Conservation (phyloP, 2,113 vertebrate species). For the Salvelinus fontinalis region DNA sequence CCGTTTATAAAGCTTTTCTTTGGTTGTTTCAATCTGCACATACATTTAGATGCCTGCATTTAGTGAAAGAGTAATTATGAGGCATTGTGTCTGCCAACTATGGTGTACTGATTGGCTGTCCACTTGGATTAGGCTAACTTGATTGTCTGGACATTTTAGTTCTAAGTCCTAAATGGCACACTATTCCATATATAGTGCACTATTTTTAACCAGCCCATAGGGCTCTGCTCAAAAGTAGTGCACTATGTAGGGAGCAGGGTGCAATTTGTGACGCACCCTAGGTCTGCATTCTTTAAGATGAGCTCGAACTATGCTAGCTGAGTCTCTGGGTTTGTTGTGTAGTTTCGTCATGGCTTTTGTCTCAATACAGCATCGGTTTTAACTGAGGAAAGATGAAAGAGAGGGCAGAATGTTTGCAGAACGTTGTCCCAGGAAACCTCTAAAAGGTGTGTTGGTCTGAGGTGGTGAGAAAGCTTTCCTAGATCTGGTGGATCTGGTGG, state of each 20-base stretch:
- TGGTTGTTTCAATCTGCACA: conserved; percentile 12
- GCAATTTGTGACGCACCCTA: neutral
- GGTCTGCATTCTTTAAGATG: conserved; percentile 5
- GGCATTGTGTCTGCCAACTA: conserved; percentile 49
- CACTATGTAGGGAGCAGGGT: no score
- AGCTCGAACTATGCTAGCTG: neutral
- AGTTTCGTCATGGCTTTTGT: neutral
- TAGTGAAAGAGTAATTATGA: conserved; percentile 62
- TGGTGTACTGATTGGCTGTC: conserved; percentile 59
- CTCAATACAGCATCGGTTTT: neutral
- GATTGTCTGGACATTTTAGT: conserved; percentile 51
- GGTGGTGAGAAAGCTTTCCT: neutral
- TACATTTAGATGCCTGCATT: conserved; percentile 62
- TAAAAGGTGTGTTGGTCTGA: neutral
- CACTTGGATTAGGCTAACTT: conserved; percentile 62
- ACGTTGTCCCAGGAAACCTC: neutral
- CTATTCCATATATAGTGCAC: conserved; percentile 12
- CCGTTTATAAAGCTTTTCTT: conserved; percentile 29
- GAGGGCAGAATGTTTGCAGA: neutral
- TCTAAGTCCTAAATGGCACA: conserved; percentile 33
- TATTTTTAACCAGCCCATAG: neutral
- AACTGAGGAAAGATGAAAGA: neutral
- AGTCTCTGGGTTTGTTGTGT: neutral
- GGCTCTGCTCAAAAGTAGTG: no score
- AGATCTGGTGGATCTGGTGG: neutral